Percentiles rank a stretch among this genome's conserved stretches.
Conservation (phyloP, 2,797 vertebrate genomes). For the Pantherophis vulpinus region DNA sequence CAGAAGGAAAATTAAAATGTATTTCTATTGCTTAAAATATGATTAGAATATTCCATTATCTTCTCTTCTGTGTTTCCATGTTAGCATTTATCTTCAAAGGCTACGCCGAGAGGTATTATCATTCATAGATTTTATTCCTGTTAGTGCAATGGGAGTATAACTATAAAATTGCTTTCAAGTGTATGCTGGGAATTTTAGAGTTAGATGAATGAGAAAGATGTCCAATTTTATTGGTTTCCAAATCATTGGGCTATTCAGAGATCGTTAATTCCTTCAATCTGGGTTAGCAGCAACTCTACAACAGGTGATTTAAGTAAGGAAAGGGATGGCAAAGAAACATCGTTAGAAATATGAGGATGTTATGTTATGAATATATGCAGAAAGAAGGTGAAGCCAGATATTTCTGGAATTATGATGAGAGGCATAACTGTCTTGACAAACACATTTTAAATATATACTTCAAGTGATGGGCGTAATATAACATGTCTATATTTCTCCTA, state of each 20-base stretch:
- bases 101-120: neutral
- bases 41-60: rapidly evolving
- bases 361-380: neutral
- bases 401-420: neutral
- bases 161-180: neutral
- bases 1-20: neutral
- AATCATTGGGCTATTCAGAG: neutral
- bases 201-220: neutral
- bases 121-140: neutral
- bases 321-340: neutral
- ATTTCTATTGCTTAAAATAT: neutral
- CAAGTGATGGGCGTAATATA: neutral
- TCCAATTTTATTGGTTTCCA: neutral
- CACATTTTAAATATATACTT: neutral
- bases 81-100: neutral
- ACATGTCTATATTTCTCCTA: neutral
- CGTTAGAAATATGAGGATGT: neutral
- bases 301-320: neutral
- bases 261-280: neutral
- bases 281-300: neutral
- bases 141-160: neutral
- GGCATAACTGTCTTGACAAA: neutral
- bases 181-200: neutral
- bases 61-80: rapidly evolving
- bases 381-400: neutral